Conservation (phyloP, 2,888 invertebrate genomes). For the Cantharis rustica region DNA sequence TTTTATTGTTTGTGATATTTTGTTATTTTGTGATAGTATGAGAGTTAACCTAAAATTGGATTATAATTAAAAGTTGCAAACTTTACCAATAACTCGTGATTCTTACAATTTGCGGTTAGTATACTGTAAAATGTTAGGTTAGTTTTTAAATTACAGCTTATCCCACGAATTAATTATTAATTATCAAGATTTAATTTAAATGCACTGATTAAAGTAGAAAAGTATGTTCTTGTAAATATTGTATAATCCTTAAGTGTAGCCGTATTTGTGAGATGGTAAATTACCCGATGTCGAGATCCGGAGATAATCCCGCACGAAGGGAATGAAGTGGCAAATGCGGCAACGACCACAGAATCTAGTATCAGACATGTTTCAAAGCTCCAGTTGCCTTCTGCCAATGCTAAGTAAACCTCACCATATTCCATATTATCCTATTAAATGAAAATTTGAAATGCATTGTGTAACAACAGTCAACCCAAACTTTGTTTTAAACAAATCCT, state of each 20-base stretch:
- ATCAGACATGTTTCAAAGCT: slow-evolving; percentile 39
- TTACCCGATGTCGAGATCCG: slow-evolving; percentile 32
- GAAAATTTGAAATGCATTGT: slow-evolving; percentile 38
- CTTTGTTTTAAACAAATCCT: neutral
- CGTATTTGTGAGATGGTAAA: slow-evolving; percentile 31
- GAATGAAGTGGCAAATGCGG: slow-evolving; percentile 46
- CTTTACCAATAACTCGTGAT: neutral
- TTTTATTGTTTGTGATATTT: slow-evolving; percentile 43
- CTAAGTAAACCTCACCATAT: slow-evolving; percentile 32
- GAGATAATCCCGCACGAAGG: slow-evolving; percentile 32
- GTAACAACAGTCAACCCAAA: neutral
- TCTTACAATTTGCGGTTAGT: neutral
- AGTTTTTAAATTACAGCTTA: neutral
- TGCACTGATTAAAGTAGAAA: slow-evolving; percentile 29
- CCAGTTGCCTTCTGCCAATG: slow-evolving; percentile 15
- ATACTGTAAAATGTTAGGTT: neutral
- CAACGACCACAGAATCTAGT: slow-evolving; percentile 42
- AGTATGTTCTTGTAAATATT: slow-evolving; percentile 26
- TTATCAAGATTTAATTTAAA: slow-evolving; percentile 8
- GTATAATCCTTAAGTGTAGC: slow-evolving; percentile 25
- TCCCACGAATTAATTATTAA: neutral
- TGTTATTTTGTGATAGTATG: slow-evolving; percentile 39
- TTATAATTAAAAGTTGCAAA: neutral
- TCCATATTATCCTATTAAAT: slow-evolving; percentile 38
- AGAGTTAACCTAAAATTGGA: slow-evolving; percentile 25